A percentile compares a stretch with the other conserved stretches of the same genome.
phyloP scores from a whole-genome alignment of 2,888 invertebrate species.

The Eupsilia transversa region DNA sequence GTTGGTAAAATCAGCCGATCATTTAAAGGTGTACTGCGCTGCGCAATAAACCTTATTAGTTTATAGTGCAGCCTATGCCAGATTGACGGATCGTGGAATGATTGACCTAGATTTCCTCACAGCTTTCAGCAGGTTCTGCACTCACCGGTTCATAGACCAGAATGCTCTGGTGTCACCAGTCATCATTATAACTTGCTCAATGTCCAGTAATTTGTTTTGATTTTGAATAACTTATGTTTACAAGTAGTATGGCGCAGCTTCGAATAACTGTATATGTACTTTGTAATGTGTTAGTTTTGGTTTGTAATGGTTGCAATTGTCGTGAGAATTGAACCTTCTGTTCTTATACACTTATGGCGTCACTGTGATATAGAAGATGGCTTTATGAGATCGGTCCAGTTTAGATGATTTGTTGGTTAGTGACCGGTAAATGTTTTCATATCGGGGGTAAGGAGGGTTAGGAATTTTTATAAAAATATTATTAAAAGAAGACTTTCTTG shows the following conservation, averaged over 20 bases:
- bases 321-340: constrained; percentile 7
- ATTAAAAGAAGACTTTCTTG: constrained; percentile 17
- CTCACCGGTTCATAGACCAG: background rate
- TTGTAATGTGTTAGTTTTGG: background rate
- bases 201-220: too few species aligned
- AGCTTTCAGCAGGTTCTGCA: background rate
- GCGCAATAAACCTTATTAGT: background rate
- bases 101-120: too few species aligned
- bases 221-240: background rate
- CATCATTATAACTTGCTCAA: background rate
- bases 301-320: background rate
- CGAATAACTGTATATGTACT: too few species aligned
- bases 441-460: constrained; percentile 19
- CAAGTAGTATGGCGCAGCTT: background rate
- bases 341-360: background rate
- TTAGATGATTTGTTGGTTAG: constrained; percentile 62
- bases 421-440: constrained; percentile 63
- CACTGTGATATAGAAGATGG: constrained; percentile 49
- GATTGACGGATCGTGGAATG: background rate
- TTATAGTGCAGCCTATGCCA: background rate
- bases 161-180: background rate
- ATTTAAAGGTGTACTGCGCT: background rate
- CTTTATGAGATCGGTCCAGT: constrained; percentile 62
- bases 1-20: too few species aligned
- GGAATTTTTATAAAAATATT: constrained; percentile 27